Evolutionary conservation across 2,113 vertebrate species (phyloP).

Genomic region (Mohoua ochrocephala): DNA sequence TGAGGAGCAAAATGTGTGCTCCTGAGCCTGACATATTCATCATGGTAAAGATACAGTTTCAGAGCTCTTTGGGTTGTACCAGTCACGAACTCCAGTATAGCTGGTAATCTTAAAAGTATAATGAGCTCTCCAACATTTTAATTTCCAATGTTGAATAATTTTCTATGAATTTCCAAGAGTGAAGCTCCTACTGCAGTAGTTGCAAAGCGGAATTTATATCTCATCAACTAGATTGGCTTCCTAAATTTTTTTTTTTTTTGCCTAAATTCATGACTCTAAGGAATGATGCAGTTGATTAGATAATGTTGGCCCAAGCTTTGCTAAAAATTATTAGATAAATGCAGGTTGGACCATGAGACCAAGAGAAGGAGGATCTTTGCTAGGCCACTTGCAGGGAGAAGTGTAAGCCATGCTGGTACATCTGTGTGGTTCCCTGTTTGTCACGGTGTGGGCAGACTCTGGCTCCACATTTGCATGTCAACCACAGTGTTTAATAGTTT

Average conservation of each 20-base stretch:
- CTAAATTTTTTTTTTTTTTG: neutral
- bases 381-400: neutral
- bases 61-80: neutral
- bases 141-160: neutral
- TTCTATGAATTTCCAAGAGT: neutral
- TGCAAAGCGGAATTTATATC: neutral
- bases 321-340: neutral
- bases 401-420: rapidly evolving
- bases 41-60: neutral
- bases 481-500: neutral
- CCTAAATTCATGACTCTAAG: neutral
- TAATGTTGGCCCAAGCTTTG: neutral
- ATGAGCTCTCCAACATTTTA: neutral
- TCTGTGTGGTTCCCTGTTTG: neutral
- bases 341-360: neutral
- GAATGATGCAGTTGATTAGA: neutral
- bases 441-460: neutral
- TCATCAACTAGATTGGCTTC: neutral
- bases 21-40: neutral
- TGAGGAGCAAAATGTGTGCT: neutral
- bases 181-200: neutral
- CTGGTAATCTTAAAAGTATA: neutral
- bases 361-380: neutral
- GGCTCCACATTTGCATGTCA: neutral
- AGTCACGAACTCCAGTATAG: neutral